Percentiles rank a stretch among this genome's conserved stretches.
phyloP scores from a whole-genome alignment of 2,113 vertebrate species.

The Notarius quadriscutis region DNA sequence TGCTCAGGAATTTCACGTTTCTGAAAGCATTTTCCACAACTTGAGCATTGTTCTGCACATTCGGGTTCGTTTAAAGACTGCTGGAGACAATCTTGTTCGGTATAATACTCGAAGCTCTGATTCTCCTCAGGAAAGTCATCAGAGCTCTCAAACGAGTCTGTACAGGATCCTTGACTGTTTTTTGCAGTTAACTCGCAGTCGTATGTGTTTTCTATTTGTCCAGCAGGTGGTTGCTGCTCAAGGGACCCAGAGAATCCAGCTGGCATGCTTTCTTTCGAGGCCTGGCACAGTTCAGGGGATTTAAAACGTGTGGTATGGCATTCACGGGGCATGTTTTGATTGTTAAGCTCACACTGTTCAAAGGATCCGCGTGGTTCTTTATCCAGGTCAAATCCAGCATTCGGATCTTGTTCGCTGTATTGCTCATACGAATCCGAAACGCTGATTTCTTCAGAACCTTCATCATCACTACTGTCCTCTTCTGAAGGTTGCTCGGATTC shows the following conservation, averaged over 20 bases:
- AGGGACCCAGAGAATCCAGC: slow-evolving; percentile 40
- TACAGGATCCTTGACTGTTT: slow-evolving; percentile 47
- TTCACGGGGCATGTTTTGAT: slow-evolving; percentile 43
- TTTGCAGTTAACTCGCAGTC: slow-evolving; percentile 5
- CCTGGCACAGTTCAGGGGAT: slow-evolving; percentile 43
- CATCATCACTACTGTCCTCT: neutral
- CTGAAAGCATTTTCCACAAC: slow-evolving; percentile 35
- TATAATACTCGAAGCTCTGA: slow-evolving; percentile 46
- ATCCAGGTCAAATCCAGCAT: slow-evolving; percentile 51
- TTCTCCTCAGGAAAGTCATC: slow-evolving; percentile 20
- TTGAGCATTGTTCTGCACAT: slow-evolving; percentile 44
- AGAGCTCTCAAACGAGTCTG: slow-evolving; percentile 32
- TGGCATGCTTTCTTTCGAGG: slow-evolving; percentile 49
- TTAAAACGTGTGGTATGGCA: slow-evolving; percentile 47
- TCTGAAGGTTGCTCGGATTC: slow-evolving; percentile 44
- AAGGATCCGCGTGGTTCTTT: slow-evolving; percentile 48
- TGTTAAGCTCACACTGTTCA: slow-evolving; percentile 37
- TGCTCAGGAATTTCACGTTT: slow-evolving; percentile 38
- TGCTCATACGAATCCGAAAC: slow-evolving; percentile 54
- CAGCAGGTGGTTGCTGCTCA: slow-evolving; percentile 39
- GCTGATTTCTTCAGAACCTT: slow-evolving; percentile 34
- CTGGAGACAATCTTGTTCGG: slow-evolving; percentile 31
- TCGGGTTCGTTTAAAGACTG: slow-evolving; percentile 14
- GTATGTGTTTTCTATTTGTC: slow-evolving; percentile 33
- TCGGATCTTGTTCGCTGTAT: slow-evolving; percentile 56